phyloP scores from a whole-genome alignment of 35 echinoderm and acorn worm species.

The Lytechinus variegatus region DNA sequence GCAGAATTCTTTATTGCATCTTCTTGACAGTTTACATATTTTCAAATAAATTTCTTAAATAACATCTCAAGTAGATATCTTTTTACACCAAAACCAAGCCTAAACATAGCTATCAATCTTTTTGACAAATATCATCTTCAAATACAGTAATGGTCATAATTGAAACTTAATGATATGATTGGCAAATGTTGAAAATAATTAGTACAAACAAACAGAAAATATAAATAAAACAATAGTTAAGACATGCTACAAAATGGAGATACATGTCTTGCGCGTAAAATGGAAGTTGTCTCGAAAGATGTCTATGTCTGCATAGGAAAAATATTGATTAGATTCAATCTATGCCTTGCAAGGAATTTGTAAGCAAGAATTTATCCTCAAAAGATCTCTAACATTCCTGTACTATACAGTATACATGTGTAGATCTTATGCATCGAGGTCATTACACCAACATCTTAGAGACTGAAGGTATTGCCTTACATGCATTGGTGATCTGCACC shows the following conservation, averaged over 20 bases:
- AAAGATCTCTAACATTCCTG: not conserved
- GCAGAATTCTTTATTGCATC: not conserved
- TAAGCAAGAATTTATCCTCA: not conserved
- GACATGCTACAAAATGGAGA: not conserved
- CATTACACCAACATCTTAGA: too few species aligned
- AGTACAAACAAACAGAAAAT: not conserved
- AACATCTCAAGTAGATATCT: not conserved
- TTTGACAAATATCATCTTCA: not conserved
- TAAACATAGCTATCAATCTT: too few species aligned
- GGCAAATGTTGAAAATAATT: not conserved
- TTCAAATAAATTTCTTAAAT: not conserved
- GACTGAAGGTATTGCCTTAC: too few species aligned
- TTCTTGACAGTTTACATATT: not conserved
- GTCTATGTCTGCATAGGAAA: not conserved
- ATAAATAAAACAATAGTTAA: not conserved
- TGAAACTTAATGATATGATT: not conserved
- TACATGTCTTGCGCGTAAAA: not conserved
- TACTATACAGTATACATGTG: too few species aligned
- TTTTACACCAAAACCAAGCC: not conserved
- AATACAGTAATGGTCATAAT: not conserved
- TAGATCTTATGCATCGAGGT: too few species aligned
- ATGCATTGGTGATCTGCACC: too few species aligned
- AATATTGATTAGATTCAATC: not conserved
- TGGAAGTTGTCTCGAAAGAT: not conserved
- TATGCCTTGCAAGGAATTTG: not conserved